A percentile compares a stretch with the other conserved stretches of the same genome.
Evolutionary conservation across 2,113 vertebrate genomes (phyloP).

Genomic region (Ciconia maguari): DNA sequence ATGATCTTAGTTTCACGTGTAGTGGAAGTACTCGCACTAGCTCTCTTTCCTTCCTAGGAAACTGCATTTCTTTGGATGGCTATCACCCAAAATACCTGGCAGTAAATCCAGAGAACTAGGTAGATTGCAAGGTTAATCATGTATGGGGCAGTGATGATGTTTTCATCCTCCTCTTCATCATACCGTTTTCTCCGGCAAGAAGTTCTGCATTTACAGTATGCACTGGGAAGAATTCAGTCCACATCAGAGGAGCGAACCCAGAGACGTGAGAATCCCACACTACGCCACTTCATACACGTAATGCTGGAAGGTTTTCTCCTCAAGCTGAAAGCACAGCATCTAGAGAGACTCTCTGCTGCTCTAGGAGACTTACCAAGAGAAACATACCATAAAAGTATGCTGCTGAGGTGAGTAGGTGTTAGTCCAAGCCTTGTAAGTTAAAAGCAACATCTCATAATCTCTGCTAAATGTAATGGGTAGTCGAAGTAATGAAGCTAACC

Average conservation of each 20-base stretch:
- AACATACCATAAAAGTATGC: conserved; percentile 25
- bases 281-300: background rate
- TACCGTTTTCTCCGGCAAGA: conserved; percentile 4
- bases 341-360: conserved; percentile 30
- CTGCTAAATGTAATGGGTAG: conserved; percentile 73
- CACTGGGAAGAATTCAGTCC: background rate
- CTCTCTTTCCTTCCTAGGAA: background rate
- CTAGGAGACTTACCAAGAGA: conserved; percentile 54
- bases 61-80: background rate
- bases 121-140: background rate
- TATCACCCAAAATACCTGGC: background rate
- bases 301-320: background rate
- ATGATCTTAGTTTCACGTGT: background rate
- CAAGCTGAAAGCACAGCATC: conserved; percentile 25
- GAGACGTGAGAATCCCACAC: background rate
- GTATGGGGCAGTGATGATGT: background rate
- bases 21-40: background rate
- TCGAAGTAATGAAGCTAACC: conserved; percentile 73
- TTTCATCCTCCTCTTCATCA: background rate
- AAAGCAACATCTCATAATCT: conserved; percentile 78
- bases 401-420: conserved; percentile 70
- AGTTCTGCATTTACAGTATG: background rate
- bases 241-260: background rate
- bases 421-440: conserved; percentile 70
- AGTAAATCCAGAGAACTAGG: background rate